These are phyloP conservation scores for Epizoanthus illoricatus DNA, from an alignment of 92 coral and sea anemone genomes.

Conservation along the genomic window DNA sequence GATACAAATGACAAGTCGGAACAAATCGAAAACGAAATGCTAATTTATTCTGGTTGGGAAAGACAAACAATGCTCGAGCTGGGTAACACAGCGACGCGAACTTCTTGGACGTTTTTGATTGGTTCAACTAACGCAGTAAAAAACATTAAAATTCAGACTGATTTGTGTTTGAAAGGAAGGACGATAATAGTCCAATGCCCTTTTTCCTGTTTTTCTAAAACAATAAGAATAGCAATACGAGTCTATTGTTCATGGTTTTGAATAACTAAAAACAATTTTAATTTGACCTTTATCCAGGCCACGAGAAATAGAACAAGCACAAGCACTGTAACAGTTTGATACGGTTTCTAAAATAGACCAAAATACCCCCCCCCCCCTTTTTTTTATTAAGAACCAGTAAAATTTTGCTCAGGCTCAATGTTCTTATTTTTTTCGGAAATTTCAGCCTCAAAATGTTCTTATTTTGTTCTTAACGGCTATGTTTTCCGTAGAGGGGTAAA, in stretches of 20 bases:
- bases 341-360: no score
- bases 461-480: no score
- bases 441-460: no score
- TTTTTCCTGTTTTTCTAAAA: conserved; percentile 10
- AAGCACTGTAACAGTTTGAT: not conserved
- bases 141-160: conserved; percentile 30
- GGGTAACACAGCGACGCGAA: conserved; percentile 16
- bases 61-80: conserved; percentile 18
- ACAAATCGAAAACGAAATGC: conserved; percentile 15
- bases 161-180: conserved; percentile 19
- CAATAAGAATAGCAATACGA: not conserved
- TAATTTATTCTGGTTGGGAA: conserved; percentile 8
- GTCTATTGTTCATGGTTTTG: not conserved
- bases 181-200: not conserved
- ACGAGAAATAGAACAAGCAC: not conserved
- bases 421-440: no score
- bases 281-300: not conserved
- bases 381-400: no score
- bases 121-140: conserved; percentile 8
- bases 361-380: no score
- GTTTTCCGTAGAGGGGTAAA: no score
- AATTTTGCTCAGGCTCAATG: no score
- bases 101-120: conserved; percentile 15
- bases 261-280: not conserved
- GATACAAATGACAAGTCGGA: not conserved